Conservation (phyloP, 1,140 invertebrate genomes). For the Pararge aegeria region DNA sequence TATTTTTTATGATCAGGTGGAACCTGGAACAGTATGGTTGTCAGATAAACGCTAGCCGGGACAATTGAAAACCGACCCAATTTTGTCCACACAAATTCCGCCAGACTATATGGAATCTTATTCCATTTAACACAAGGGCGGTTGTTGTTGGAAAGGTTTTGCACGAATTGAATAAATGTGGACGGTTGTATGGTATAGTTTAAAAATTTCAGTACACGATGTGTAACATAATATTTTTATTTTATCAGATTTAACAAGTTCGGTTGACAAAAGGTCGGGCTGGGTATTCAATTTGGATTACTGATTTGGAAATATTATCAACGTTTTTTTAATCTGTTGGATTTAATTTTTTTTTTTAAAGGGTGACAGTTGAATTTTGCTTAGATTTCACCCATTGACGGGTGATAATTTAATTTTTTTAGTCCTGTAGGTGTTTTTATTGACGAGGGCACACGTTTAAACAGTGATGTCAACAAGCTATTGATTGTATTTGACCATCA, state of each 20-base stretch:
- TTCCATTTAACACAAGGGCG: background rate
- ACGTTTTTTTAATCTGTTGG: background rate
- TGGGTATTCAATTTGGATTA: constrained; percentile 1
- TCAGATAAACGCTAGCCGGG: constrained; percentile 29
- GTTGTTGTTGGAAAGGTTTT: background rate
- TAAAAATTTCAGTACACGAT: constrained; percentile 13
- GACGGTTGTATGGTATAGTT: constrained; percentile 7
- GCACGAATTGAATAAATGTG: background rate
- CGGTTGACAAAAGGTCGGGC: background rate
- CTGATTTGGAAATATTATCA: constrained; percentile 5
- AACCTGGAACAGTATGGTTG: constrained; percentile 48
- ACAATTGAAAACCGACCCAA: background rate
- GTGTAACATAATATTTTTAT: constrained; percentile 20
- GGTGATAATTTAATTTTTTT: too few relatives aligned
- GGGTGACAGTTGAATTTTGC: too few relatives aligned
- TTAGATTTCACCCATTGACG: too few relatives aligned
- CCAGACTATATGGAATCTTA: background rate
- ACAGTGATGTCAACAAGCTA: too few relatives aligned
- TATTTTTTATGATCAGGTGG: constrained; percentile 63
- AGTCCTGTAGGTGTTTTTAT: too few relatives aligned
- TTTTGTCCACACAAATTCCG: background rate
- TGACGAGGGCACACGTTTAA: too few relatives aligned
- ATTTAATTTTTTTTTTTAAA: too few relatives aligned
- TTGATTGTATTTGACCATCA: too few relatives aligned
- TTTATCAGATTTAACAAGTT: constrained; percentile 11